Base-by-base conservation (phyloP, 2,797 vertebrate species). In the Chloroceryle amazona region DNA sequence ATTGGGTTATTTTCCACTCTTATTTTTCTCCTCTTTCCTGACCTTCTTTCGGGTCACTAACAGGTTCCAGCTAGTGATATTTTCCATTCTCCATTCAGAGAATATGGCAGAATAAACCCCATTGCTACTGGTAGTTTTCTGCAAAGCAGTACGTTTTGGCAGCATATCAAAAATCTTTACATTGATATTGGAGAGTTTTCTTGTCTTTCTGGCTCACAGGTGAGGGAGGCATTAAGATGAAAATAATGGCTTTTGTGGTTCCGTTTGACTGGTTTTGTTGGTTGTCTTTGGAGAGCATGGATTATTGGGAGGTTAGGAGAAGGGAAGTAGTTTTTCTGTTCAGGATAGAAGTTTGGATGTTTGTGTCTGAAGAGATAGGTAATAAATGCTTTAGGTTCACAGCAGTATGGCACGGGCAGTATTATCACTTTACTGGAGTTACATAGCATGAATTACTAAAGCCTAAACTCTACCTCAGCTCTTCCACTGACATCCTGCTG, bases 11-110 rank as follows among this genome's bases (percentile, higher is more conserved):
- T 96, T 92, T 52, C 73, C 70, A 51, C 49, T 87, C 87, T 91
- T 90, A 13, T 78, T 87, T 91, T 87, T 58, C 76, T 92, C 61
- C 73, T 96, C 85, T 94, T 96, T 94, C 72, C 80, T 85, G 90
- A 94, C 89, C 81, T 93, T 75, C 63, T 87, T 84, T 81, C 79
- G 79, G 92, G 75, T 95, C 33, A 1, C 60, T 85, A 73, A 23
- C 55, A 84, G 60, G 49, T 81, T 91, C 47, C 91, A 96, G 42
- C 68, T 90, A 83, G 74, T 41, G 67, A 49, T 86, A 74, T 68
- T 94, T 85, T 58, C 79, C 42, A 4, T 89, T 92, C 54, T 84
- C 65, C 16, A 20, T 89, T 79, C 61, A 68, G 67, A 85, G 57
- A 82, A 11, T 46, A 60, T 46, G 76, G 52, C 51, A 89, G 67